Evolutionary conservation across 2,113 vertebrate genomes (phyloP).

Genomic region (Lethenteron camtschaticum): DNA sequence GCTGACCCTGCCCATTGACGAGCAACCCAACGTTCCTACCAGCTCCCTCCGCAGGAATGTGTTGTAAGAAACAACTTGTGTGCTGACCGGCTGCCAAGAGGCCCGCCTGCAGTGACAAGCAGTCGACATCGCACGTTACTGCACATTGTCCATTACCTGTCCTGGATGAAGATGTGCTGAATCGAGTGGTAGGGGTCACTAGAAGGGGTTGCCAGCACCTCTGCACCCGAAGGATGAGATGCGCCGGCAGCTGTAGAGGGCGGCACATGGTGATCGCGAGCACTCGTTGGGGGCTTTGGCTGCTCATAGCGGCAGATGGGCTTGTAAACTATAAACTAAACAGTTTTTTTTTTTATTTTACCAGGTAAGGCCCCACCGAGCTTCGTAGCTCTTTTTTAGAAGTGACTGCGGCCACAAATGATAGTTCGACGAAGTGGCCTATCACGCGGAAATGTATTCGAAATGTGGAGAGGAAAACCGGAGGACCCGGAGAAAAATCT

Average conservation of each 20-base stretch:
- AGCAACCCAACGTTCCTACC: slow-evolving; percentile 8
- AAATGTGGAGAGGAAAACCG: too few relatives aligned
- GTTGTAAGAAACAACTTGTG: background rate
- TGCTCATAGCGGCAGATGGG: background rate
- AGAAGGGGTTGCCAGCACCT: slow-evolving; percentile 32
- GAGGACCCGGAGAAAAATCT: too few relatives aligned
- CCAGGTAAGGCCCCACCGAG: background rate
- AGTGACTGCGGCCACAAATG: too few relatives aligned
- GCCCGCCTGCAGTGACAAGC: background rate
- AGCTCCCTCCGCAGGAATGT: background rate
- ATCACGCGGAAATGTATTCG: too few relatives aligned
- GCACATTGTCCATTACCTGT: slow-evolving; percentile 8
- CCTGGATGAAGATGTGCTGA: slow-evolving; percentile 11
- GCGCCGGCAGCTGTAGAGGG: slow-evolving; percentile 20
- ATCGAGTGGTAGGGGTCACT: slow-evolving; percentile 23
- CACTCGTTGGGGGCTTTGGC: background rate
- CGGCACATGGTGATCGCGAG: background rate
- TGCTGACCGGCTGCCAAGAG: background rate
- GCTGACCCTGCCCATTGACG: too few relatives aligned
- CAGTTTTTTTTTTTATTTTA: background rate
- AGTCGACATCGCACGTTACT: background rate
- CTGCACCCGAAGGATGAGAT: slow-evolving; percentile 27
- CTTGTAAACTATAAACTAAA: background rate
- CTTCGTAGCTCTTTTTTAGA: background rate
- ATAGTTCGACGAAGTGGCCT: too few relatives aligned